Conservation (phyloP, 2,888 invertebrate species). For the Amphipoea oculea region DNA sequence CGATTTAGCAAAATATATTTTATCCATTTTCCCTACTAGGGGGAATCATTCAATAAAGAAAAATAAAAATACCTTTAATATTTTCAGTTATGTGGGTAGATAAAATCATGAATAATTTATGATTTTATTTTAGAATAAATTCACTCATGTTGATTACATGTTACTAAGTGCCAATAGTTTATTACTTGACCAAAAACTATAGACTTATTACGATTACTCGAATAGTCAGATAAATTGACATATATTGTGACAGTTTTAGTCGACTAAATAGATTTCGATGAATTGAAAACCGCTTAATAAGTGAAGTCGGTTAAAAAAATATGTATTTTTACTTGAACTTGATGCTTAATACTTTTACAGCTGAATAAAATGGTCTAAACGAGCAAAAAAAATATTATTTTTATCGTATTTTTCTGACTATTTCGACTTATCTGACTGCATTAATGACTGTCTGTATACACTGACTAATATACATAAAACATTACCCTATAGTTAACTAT, state of each 20-base stretch:
- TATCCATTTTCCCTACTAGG: not conserved
- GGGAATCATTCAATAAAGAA: not conserved
- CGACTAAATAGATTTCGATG: not conserved
- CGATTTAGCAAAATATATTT: not conserved
- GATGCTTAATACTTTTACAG: not conserved
- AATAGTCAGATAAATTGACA: slow-evolving; percentile 37
- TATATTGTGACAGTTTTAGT: not conserved
- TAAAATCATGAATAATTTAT: not conserved
- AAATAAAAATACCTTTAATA: not conserved
- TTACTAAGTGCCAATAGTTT: slow-evolving; percentile 55
- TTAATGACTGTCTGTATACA: slow-evolving; percentile 14
- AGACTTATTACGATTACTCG: slow-evolving; percentile 22
- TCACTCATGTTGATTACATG: slow-evolving; percentile 9
- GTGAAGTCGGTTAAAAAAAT: not conserved
- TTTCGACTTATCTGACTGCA: slow-evolving; percentile 19
- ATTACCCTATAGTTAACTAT: slow-evolving; percentile 33
- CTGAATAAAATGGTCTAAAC: not conserved
- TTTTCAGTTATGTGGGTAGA: not conserved
- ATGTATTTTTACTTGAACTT: not conserved
- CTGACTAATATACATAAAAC: slow-evolving; percentile 27
- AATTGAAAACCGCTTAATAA: not conserved
- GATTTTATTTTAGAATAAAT: not conserved
- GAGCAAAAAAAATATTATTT: not conserved
- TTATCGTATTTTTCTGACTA: slow-evolving; percentile 18
- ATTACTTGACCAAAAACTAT: slow-evolving; percentile 47